Evolutionary conservation across 2,113 vertebrate species (phyloP).

Genomic region (Bufo bufo): DNA sequence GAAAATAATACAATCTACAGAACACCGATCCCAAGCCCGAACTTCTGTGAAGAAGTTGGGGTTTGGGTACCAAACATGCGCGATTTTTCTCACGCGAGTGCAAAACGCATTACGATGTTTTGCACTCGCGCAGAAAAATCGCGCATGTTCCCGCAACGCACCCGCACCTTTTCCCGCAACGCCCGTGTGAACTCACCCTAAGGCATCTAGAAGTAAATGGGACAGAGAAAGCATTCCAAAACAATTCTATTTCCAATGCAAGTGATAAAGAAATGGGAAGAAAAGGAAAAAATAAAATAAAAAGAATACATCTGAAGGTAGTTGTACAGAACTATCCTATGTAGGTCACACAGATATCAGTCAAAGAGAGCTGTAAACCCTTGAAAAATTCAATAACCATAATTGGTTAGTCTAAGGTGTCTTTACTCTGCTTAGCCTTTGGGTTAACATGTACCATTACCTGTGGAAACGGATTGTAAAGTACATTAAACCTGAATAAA

Average conservation of each 20-base stretch:
- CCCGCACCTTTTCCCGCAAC: too few species aligned
- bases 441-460: neutral
- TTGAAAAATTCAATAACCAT: constrained; percentile 1
- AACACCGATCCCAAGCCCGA: too few species aligned
- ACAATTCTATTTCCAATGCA: neutral
- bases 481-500: neutral
- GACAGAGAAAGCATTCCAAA: neutral
- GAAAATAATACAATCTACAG: too few species aligned
- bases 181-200: too few species aligned
- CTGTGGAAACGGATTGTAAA: neutral
- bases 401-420: neutral
- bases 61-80: too few species aligned
- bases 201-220: neutral
- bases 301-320: neutral
- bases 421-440: neutral
- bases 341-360: neutral
- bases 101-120: too few species aligned
- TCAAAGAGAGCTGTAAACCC: neutral
- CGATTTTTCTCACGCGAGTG: too few species aligned
- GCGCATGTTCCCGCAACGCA: too few species aligned
- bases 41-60: too few species aligned
- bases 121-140: too few species aligned
- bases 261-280: neutral
- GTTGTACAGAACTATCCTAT: neutral
- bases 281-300: neutral